phyloP scores from a whole-genome alignment of 2,888 invertebrate species.

The Heliconius sara region DNA sequence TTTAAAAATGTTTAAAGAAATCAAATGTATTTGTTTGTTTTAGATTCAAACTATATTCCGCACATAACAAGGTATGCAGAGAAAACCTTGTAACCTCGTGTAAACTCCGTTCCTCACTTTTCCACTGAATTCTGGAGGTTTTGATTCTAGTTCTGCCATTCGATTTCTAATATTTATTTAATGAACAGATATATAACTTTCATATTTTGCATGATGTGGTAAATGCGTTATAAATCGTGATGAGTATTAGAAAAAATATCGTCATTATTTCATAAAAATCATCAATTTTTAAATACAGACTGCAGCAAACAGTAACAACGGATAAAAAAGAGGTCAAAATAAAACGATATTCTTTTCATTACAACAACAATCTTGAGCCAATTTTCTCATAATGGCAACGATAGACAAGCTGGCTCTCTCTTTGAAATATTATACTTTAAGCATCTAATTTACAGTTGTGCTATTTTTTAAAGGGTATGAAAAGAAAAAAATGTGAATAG shows the following conservation, averaged over 20 bases:
- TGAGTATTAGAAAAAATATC: too few relatives aligned
- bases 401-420: constrained; percentile 18
- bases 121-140: not conserved
- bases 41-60: not conserved
- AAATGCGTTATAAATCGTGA: too few relatives aligned
- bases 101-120: not conserved
- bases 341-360: constrained; percentile 10
- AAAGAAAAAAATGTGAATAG: not conserved
- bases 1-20: too few relatives aligned
- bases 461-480: not conserved
- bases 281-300: not conserved
- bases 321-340: not conserved
- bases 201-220: too few relatives aligned
- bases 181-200: too few relatives aligned
- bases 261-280: not conserved
- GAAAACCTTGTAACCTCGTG: not conserved
- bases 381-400: constrained; percentile 4
- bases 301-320: not conserved
- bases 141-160: not conserved
- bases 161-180: too few relatives aligned
- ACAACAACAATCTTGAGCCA: constrained; percentile 2
- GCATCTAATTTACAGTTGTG: constrained; percentile 4
- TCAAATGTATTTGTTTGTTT: not conserved
- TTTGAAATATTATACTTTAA: constrained; percentile 7
- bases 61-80: not conserved